Base-by-base conservation (phyloP, 2,888 invertebrate species). In the Lucinisca nassula region DNA sequence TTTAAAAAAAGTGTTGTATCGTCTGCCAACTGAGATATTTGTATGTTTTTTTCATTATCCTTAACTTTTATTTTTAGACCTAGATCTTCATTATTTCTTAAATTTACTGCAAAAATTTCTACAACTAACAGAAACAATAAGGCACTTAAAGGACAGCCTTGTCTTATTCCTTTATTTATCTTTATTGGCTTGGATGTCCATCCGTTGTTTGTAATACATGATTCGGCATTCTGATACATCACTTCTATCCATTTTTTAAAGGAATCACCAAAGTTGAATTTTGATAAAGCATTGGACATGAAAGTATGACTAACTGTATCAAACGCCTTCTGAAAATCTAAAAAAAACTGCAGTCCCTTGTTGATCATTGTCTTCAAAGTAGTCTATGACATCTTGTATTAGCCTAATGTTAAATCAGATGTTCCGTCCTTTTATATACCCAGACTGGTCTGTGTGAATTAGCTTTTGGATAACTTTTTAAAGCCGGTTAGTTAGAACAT, bases 381-480 rank as follows among this genome's bases (percentile, higher is more conserved):
- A 40, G 4, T 82, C 75, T 2, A 82, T 75, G 14, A 76, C 38
- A 76, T 82, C 82, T 49, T 75, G 51, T n/a, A 82, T 82, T 1
- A 67, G 38, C 32, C 82, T 45, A 30, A 82, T 82, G 45, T 76
- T 76, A 40, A 61, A 40, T 8, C 76, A 75, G 4, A 82, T 76
- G 30, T 38, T 58, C 76, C 61, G 58, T 14, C 58, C 58, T 49
- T 75, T 58, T 6, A 82, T 82, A 30, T 67, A 82, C 14, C 82
- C 82, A 6, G 27, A 21, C 51, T 82, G 82, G n/a, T 75, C 61
- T 40, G 55, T 38, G 49, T 40, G 32, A 21, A 76, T 75, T n/a
- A 76, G 24, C n/a, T 75, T 67, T 2, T 0, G 0, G 4, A 76
- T 67, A 24, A 76, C 32, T 1, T n/a, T 49, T n/a, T 82, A 30